These are phyloP conservation scores for Macaca nemestrina DNA, from an alignment of 2,113 vertebrate species.

Conservation along the genomic window DNA sequence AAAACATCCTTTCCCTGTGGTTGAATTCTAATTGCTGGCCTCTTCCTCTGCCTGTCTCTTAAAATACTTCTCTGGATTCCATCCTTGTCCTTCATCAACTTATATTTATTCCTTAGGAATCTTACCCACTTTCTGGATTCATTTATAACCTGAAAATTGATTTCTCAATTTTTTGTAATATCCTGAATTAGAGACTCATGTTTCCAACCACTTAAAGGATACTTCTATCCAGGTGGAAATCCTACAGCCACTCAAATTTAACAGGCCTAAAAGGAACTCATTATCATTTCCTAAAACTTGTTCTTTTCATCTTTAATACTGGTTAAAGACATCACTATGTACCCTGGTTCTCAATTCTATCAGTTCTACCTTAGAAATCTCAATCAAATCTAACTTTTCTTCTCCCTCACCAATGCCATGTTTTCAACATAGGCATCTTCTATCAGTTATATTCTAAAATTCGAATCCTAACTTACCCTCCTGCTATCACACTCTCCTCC, in stretches of 20 bases:
- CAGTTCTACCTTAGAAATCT: background rate
- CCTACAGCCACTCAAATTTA: background rate
- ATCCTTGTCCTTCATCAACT: background rate
- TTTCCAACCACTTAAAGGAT: slow-evolving; percentile 2
- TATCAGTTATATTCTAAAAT: background rate
- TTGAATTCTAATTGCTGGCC: background rate
- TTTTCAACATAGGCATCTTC: background rate
- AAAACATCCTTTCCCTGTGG: background rate
- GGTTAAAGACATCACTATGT: background rate
- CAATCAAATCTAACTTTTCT: background rate
- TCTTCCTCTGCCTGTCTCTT: background rate
- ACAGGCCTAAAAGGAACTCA: background rate
- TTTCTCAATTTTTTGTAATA: slow-evolving; percentile 11
- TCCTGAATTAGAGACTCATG: background rate
- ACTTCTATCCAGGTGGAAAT: background rate
- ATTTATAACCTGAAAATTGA: background rate
- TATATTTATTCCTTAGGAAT: background rate
- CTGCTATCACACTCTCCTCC: background rate
- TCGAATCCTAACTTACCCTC: background rate
- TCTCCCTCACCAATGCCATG: background rate
- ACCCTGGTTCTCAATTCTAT: background rate
- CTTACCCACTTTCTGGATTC: background rate
- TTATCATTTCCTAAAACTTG: background rate
- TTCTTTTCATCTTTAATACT: background rate
- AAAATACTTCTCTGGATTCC: background rate